A percentile compares a stretch with the other conserved stretches of the same genome.
These are phyloP conservation scores for Benthosema pterotum DNA, from an alignment of 2,797 vertebrate genomes.

Conservation along the genomic window DNA sequence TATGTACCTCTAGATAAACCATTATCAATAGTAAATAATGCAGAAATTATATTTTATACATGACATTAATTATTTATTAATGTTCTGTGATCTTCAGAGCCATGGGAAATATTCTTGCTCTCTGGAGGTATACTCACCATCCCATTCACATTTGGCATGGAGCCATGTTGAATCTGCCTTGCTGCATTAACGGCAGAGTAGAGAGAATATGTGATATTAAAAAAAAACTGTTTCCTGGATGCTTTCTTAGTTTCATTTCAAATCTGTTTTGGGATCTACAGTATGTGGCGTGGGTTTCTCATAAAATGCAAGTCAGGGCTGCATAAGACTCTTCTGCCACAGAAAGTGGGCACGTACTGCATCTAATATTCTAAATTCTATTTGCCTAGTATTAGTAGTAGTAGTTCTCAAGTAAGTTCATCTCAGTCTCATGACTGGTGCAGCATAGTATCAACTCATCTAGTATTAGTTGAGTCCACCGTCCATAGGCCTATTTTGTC, in stretches of 20 bases:
- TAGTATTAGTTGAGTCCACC: constrained; percentile 6
- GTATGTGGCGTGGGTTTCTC: constrained; percentile 4
- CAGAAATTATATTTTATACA: constrained; percentile 60
- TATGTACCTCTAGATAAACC: constrained; percentile 39
- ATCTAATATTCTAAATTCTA: not conserved
- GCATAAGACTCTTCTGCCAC: not conserved
- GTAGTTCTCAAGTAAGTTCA: constrained; percentile 14
- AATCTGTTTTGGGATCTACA: not conserved
- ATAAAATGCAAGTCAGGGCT: not conserved
- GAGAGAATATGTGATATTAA: not conserved
- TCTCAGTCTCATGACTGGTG: constrained; percentile 14
- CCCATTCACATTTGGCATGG: constrained; percentile 34
- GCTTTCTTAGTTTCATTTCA: not conserved
- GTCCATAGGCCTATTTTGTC: too few species aligned
- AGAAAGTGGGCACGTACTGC: not conserved
- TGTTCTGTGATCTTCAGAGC: constrained; percentile 33
- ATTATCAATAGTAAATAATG: constrained; percentile 59
- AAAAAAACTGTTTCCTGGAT: not conserved
- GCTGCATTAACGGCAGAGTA: constrained; percentile 21
- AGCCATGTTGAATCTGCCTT: constrained; percentile 5
- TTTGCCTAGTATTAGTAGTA: constrained; percentile 10
- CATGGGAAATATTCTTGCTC: constrained; percentile 8
- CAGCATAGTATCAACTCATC: constrained; percentile 5
- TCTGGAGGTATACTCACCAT: constrained; percentile 17
- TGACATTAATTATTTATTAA: constrained; percentile 60